Conservation (phyloP, 2,888 invertebrate genomes). For the Acanthopleura granulata region DNA sequence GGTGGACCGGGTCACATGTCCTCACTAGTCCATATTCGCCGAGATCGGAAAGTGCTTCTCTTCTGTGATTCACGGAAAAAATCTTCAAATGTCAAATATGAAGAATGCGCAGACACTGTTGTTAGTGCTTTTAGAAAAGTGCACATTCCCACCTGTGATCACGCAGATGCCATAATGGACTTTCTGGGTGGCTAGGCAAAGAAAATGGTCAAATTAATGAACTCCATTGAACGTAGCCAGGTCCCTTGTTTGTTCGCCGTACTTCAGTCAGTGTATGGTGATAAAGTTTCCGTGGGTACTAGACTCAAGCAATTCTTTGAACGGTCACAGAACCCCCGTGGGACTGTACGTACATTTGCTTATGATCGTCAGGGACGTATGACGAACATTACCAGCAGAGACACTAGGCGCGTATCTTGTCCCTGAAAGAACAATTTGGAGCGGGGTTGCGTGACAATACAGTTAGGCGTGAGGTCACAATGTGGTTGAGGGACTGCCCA, state of each 20-base stretch:
- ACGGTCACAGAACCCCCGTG: not conserved
- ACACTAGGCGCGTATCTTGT: not conserved
- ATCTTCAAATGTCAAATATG: not conserved
- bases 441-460: not conserved
- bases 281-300: not conserved
- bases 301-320: not conserved
- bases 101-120: not conserved
- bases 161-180: conserved; percentile 1
- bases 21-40: not conserved
- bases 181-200: not conserved
- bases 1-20: not conserved
- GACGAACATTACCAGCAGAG: not conserved
- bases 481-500: not conserved
- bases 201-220: not conserved
- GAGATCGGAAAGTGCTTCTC: not conserved
- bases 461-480: not conserved
- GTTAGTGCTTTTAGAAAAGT: not conserved
- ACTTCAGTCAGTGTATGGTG: not conserved
- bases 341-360: not conserved
- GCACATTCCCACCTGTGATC: not conserved
- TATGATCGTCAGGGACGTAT: not conserved
- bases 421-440: not conserved
- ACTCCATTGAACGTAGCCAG: not conserved
- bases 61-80: not conserved
- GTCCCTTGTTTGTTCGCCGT: not conserved